Base-by-base conservation (phyloP, 2,113 vertebrate species). In the Microcebus lehilahytsara region DNA sequence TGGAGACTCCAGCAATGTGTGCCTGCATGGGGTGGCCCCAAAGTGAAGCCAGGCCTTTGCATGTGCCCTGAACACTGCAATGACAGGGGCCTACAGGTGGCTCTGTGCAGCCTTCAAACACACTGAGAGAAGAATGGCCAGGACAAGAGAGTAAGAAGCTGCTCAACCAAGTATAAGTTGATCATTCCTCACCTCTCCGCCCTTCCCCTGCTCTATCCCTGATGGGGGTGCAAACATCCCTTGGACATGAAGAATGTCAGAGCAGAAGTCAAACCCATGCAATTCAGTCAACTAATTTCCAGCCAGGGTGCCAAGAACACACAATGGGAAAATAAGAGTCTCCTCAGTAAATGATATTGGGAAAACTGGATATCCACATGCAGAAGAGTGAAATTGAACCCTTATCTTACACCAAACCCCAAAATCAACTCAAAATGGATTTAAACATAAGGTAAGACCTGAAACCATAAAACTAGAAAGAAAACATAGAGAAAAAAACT, bases 201-300 rank as follows among this genome's bases (percentile, higher is more conserved):
- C 46, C 25, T 86, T 34, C 9, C 20, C 25, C 49, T 13, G 10
- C 46, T 74, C 90, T 9, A 42, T 20, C 62, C 14, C 30, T 32
- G 4, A 30, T 2, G 14, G 27, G 17, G 3, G 6, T 27, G 1
- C 34, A 42, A 40, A 53, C 11, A 62, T 14, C 13, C 14, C 6
- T 8, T 16, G 5, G 37, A 58, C 19, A 20, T 5, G n/a, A 84
- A 49, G 37, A 40, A 7, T 51, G 27, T 40, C 4, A 56, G 9
- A 92, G 37, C n/a, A 86, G n/a, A 96, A 96, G 42, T 7, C 92
- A 92, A 32, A n/a, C 9, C 30, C 53, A 51, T 51, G 42, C 22
- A n/a, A 27, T 22, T 37, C 4, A 10, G 14, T n/a, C 42, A 77
- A 20, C 22, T 34, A 77, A 51, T 11, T 62, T 64, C 64, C 37